Conservation (phyloP, 2,113 vertebrate species). For the Noturus placidus region DNA sequence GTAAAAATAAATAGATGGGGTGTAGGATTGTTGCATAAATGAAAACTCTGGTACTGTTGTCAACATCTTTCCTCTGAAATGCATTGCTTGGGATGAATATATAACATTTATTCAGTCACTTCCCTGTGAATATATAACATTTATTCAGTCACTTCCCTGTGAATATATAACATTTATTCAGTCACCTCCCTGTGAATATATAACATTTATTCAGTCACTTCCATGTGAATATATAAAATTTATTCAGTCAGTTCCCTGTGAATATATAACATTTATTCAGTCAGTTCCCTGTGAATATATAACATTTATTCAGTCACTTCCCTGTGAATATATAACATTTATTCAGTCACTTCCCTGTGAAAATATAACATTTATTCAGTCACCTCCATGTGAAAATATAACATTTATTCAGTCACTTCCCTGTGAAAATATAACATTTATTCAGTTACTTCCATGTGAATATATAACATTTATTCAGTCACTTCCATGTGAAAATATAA, state of each 20-base stretch:
- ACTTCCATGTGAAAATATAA: slow-evolving; percentile 58
- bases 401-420: slow-evolving; percentile 61
- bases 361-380: slow-evolving; percentile 65
- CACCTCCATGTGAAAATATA: slow-evolving; percentile 57
- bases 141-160: slow-evolving; percentile 51
- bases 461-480: slow-evolving; percentile 65
- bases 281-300: slow-evolving; percentile 57
- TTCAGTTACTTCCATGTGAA: too few relatives aligned
- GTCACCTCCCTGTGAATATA: slow-evolving; percentile 54
- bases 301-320: slow-evolving; percentile 62
- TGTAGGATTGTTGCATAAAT: slow-evolving; percentile 63
- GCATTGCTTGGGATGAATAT: slow-evolving; percentile 43
- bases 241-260: too few relatives aligned
- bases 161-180: slow-evolving; percentile 67
- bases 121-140: slow-evolving; percentile 62
- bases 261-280: slow-evolving; percentile 66
- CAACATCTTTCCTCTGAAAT: too few relatives aligned
- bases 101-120: slow-evolving; percentile 64
- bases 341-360: too few relatives aligned
- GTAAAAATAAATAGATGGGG: slow-evolving; percentile 55
- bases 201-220: slow-evolving; percentile 64
- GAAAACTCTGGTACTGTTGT: slow-evolving; percentile 58
- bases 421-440: slow-evolving; percentile 66
- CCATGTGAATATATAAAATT: slow-evolving; percentile 64
- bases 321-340: slow-evolving; percentile 66